Percentiles rank a stretch among this genome's conserved stretches.
Conservation (phyloP, 1,140 invertebrate species). For the Bombus huntii region DNA sequence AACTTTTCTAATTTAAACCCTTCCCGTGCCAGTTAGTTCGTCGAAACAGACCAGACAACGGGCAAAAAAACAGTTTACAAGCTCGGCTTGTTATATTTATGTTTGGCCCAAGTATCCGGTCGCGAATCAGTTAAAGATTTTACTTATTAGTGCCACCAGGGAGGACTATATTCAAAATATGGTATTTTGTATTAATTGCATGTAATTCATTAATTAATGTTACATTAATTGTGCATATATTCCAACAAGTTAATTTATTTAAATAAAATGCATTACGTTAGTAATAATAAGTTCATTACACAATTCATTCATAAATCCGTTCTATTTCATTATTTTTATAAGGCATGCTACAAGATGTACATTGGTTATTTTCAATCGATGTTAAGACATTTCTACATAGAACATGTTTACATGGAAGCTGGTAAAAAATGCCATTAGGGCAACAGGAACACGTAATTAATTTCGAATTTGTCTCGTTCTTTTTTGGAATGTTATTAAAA, state of each 20-base stretch:
- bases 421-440: conserved; percentile 74
- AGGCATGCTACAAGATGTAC: conserved; percentile 65
- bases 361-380: conserved; percentile 63
- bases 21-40: too few relatives aligned
- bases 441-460: conserved; percentile 72
- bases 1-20: background rate
- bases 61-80: too few relatives aligned
- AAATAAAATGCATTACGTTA: too few relatives aligned
- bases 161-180: too few relatives aligned
- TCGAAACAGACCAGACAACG: too few relatives aligned
- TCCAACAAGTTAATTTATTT: too few relatives aligned
- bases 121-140: too few relatives aligned
- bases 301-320: conserved; percentile 63
- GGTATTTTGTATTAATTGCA: too few relatives aligned
- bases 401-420: conserved; percentile 80
- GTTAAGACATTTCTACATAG: conserved; percentile 77
- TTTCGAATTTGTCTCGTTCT: conserved; percentile 7
- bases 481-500: conserved; percentile 52
- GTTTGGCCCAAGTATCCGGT: too few relatives aligned
- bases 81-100: too few relatives aligned
- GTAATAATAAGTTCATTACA: background rate
- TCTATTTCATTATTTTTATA: conserved; percentile 69
- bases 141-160: too few relatives aligned
- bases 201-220: background rate
- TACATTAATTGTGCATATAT: too few relatives aligned